Base-by-base conservation (phyloP, 2,888 invertebrate species). In the Ferdinandea cuprea region DNA sequence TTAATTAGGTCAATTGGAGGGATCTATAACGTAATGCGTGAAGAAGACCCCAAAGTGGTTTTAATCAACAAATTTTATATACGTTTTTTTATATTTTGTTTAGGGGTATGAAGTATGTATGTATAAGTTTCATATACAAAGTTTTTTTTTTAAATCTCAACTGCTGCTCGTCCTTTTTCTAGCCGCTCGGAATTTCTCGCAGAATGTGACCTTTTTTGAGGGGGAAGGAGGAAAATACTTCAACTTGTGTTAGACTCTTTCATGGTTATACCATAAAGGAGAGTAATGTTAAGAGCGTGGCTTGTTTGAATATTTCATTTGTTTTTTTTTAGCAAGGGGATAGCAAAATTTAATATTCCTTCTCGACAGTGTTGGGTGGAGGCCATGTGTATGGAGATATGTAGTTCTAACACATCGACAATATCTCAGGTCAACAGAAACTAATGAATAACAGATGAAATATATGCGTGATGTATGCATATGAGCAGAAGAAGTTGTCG, bases 371-470 rank as follows among this genome's bases (percentile, higher is more conserved):
- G 30, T 19, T 21, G 1, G 59, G 46, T 32, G 21, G 7, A 35
- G 13, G 19, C 21, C 42, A 3, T 6, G 44, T 6, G 1, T 21
- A 30, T 37, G 19, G 3, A 9, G 19, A 28, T 30, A 35, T 15
- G 25, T 32, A 65, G 13, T 44, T 59, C 46, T 37, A 19, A 2
- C 21, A 32, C 46, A 74, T 46, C 61, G 46, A 28, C 40, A 59
- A 11, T 25, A 28, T 37, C 65, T 42, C 59, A 42, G 77, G 81
- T 77, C 81, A 81, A 77, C 77, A 71, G 17, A 61, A 71, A 78
- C 63, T 77, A 81, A 81, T 81, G 81, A 81, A 81, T 81, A 81
- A 59, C 71, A 81, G 66, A 81, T 81, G 71, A 77, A 72, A 66
- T 66, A 65, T 76, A 71, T 81, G 65, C 59, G 59, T 71, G 58